These are phyloP conservation scores for Tachuris rubrigastra DNA, from an alignment of 2,113 vertebrate genomes.

Conservation along the genomic window DNA sequence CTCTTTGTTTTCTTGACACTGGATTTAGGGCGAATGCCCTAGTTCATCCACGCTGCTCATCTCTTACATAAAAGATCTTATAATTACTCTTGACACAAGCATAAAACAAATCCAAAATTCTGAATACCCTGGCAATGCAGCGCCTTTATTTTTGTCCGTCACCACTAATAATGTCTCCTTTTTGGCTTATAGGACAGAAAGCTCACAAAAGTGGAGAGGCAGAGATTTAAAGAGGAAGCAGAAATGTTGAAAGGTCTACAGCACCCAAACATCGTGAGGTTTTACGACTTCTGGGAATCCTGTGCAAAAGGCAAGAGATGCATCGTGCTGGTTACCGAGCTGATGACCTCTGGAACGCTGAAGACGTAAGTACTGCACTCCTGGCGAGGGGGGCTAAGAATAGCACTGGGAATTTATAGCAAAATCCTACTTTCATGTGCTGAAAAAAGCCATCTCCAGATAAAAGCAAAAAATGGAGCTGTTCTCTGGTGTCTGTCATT, in stretches of 20 bases:
- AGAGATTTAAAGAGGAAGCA: constrained; percentile 96
- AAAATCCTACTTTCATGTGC: constrained; percentile 26
- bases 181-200: constrained; percentile 85
- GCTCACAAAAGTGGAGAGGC: constrained; percentile 91
- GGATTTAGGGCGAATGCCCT: not conserved
- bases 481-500: constrained; percentile 28
- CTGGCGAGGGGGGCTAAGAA: not conserved
- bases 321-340: constrained; percentile 94
- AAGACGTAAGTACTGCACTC: constrained; percentile 87
- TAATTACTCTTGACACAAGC: not conserved
- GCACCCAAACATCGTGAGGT: constrained; percentile 96
- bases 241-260: constrained; percentile 98
- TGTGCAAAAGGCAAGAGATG: constrained; percentile 92
- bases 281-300: constrained; percentile 99
- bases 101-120: not conserved
- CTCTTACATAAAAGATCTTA: constrained; percentile 27
- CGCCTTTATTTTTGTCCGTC: not conserved
- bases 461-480: constrained; percentile 29
- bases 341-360: constrained; percentile 97
- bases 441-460: constrained; percentile 27
- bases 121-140: not conserved
- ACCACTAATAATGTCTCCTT: not conserved
- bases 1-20: not conserved
- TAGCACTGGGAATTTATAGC: constrained; percentile 30
- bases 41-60: not conserved